Percentiles rank a stretch among this genome's conserved stretches.
Evolutionary conservation across 2,113 vertebrate genomes (phyloP).

Genomic region (Boulengeromyrus knoepffleri): DNA sequence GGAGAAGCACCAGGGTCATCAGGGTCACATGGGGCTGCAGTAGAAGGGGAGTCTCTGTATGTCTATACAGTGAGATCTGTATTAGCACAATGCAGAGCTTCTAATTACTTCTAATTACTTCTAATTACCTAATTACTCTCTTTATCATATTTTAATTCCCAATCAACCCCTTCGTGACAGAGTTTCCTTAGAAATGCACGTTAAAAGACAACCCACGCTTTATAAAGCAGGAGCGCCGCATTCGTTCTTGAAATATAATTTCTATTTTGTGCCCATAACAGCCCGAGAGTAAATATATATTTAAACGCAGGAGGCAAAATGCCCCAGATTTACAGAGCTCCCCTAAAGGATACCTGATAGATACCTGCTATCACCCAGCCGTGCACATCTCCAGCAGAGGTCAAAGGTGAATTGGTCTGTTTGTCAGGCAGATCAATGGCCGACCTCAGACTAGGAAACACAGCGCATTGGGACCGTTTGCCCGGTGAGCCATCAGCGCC

Average conservation of each 20-base stretch:
- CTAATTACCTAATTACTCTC: neutral
- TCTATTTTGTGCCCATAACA: neutral
- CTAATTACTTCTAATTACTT: neutral
- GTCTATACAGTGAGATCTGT: neutral
- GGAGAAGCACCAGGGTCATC: neutral
- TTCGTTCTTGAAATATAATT: neutral
- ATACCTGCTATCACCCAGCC: conserved; percentile 31
- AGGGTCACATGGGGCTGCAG: neutral
- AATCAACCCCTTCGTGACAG: neutral
- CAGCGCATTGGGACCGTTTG: conserved; percentile 62
- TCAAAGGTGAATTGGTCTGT: conserved; percentile 55
- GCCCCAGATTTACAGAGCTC: neutral
- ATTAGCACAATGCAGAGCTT: neutral
- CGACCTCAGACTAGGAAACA: conserved; percentile 64
- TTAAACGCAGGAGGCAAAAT: neutral
- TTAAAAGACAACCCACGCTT: neutral
- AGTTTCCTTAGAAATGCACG: neutral
- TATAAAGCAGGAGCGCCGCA: neutral
- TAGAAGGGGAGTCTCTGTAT: neutral
- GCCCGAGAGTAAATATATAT: neutral
- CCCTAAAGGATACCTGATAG: neutral
- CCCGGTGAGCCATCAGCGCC: conserved; percentile 60
- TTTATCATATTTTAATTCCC: neutral
- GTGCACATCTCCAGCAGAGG: conserved; percentile 59
- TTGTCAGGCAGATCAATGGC: conserved; percentile 69